A percentile compares a stretch with the other conserved stretches of the same genome.
Evolutionary conservation across 1,140 invertebrate genomes (phyloP).

Genomic region (Halesus radiatus): DNA sequence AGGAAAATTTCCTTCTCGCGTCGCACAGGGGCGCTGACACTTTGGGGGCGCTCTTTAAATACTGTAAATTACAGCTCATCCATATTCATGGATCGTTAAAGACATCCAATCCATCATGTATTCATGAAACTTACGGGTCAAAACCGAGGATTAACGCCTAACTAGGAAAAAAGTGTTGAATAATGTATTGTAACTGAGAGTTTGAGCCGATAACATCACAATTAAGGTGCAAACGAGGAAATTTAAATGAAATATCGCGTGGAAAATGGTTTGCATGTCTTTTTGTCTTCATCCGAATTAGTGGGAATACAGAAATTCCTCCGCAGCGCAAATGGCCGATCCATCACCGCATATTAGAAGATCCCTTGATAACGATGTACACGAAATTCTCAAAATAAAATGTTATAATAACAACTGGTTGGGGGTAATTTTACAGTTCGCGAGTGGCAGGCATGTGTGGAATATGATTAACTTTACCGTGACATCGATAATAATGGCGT

Average conservation of each 20-base stretch:
- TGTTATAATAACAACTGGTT: background rate
- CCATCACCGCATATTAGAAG: slow-evolving; percentile 24
- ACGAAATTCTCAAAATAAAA: background rate
- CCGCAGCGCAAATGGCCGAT: slow-evolving; percentile 15
- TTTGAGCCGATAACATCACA: background rate
- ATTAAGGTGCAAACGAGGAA: slow-evolving; percentile 8
- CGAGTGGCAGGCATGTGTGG: too few relatives aligned
- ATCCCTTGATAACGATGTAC: slow-evolving; percentile 2
- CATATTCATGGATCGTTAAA: slow-evolving; percentile 9
- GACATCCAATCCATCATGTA: background rate
- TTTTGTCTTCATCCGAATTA: background rate
- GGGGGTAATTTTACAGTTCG: too few relatives aligned
- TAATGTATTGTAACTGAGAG: slow-evolving; percentile 10
- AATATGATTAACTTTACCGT: too few relatives aligned
- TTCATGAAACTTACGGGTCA: background rate
- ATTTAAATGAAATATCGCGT: slow-evolving; percentile 7
- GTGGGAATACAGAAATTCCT: slow-evolving; percentile 15
- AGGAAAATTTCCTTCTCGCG: background rate
- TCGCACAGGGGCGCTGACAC: background rate
- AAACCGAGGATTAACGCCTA: background rate
- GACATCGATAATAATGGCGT: too few relatives aligned
- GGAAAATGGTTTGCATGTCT: slow-evolving; percentile 6
- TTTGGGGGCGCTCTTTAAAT: background rate
- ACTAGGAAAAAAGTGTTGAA: background rate
- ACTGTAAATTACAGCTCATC: background rate